Conservation (phyloP, 2,888 invertebrate species). For the Agrotis ipsilon region DNA sequence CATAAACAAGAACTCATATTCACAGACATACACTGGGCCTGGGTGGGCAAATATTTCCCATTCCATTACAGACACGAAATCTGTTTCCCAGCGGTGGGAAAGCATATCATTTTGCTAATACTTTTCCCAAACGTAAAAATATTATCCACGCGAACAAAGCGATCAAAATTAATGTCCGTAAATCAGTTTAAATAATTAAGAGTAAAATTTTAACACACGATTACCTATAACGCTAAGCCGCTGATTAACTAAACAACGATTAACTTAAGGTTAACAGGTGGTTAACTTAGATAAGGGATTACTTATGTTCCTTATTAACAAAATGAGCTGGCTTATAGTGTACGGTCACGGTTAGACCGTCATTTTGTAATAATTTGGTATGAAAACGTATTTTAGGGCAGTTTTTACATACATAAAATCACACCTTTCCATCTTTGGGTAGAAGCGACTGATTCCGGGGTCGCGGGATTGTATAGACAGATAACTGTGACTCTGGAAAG, state of each 20-base stretch:
- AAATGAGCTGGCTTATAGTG: constrained; percentile 13
- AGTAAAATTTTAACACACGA: not conserved
- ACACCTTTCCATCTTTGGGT: not conserved
- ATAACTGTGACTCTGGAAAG: too few species aligned
- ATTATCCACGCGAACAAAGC: not conserved
- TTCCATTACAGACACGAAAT: not conserved
- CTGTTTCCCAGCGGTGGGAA: not conserved
- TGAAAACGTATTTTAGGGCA: not conserved
- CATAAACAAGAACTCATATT: too few species aligned
- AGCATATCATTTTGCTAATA: too few species aligned
- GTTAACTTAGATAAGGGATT: constrained; percentile 39
- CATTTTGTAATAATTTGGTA: constrained; percentile 3
- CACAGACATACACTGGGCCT: too few species aligned
- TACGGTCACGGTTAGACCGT: not conserved
- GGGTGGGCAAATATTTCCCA: too few species aligned
- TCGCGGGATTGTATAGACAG: too few species aligned
- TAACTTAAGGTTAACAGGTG: constrained; percentile 42
- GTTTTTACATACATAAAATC: not conserved
- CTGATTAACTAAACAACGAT: constrained; percentile 47
- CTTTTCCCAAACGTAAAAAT: too few species aligned
- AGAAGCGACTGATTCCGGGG: too few species aligned
- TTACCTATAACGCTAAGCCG: constrained; percentile 16
- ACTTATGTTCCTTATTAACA: constrained; percentile 36
- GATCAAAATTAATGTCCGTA: constrained; percentile 8
- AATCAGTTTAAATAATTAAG: not conserved